These are phyloP conservation scores for Dendrocopos noguchii DNA, from an alignment of 2,113 vertebrate species.

Conservation along the genomic window DNA sequence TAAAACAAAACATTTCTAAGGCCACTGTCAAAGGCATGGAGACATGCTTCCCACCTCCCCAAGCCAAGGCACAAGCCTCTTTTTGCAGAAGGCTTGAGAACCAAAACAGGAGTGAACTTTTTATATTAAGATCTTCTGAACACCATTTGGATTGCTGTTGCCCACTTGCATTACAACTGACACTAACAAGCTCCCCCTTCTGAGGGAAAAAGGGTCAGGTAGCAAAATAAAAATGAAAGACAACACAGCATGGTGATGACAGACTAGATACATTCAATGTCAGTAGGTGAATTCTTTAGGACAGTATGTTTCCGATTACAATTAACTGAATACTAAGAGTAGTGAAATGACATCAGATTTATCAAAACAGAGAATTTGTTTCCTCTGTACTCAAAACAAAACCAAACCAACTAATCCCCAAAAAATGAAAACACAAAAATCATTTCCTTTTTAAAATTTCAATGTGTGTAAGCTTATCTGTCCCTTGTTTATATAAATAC, in stretches of 20 bases:
- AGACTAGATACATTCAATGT: constrained; percentile 63
- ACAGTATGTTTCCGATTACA: constrained; percentile 75
- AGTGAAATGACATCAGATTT: constrained; percentile 61
- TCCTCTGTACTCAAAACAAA: constrained; percentile 31
- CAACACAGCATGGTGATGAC: constrained; percentile 62
- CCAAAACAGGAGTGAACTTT: neutral
- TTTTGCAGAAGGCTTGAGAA: neutral
- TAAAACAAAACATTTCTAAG: neutral
- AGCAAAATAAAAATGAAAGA: constrained; percentile 55
- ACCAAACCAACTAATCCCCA: neutral
- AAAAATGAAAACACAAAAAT: neutral
- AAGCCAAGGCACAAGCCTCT: neutral
- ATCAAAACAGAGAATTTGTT: constrained; percentile 46
- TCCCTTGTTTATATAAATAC: neutral
- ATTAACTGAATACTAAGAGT: constrained; percentile 48
- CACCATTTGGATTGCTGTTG: neutral
- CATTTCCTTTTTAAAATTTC: constrained; percentile 19
- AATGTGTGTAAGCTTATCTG: neutral
- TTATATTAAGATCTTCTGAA: neutral
- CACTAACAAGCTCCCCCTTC: neutral
- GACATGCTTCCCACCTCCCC: neutral
- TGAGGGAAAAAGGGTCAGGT: neutral
- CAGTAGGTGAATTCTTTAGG: constrained; percentile 69
- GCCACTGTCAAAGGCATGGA: neutral
- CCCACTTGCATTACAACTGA: neutral